phyloP scores from a whole-genome alignment of 2,113 vertebrate genomes.

The Hippotragus niger region DNA sequence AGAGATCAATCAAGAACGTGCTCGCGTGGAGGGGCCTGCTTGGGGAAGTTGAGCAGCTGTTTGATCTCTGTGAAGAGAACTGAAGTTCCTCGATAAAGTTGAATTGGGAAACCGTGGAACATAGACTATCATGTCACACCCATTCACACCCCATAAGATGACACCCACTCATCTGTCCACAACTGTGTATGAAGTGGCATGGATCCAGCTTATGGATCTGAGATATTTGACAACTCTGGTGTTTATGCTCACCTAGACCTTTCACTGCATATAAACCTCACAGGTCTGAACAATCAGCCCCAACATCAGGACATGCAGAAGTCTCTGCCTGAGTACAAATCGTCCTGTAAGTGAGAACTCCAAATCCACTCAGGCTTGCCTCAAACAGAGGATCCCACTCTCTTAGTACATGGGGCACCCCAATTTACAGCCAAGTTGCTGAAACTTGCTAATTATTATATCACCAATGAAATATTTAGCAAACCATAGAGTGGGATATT shows the following conservation, averaged over 20 bases:
- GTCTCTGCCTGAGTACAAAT: rapidly evolving
- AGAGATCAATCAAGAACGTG: not conserved
- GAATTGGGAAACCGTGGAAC: not conserved
- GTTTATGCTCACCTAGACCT: too few relatives aligned
- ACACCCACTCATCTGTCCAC: not conserved
- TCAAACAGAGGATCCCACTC: not conserved
- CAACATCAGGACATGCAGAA: rapidly evolving
- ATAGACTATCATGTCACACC: rapidly evolving
- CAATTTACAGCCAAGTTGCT: conserved; percentile 31
- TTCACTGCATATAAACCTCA: rapidly evolving
- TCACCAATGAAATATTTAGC: conserved; percentile 58
- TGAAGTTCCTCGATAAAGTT: not conserved
- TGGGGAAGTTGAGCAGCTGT: not conserved
- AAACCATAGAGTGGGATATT: conserved; percentile 55
- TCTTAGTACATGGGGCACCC: not conserved
- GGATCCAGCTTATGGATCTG: rapidly evolving
- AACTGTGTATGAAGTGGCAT: too few relatives aligned
- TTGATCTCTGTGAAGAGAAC: not conserved
- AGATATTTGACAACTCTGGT: rapidly evolving
- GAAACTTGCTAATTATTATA: conserved; percentile 27
- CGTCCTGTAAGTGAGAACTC: rapidly evolving
- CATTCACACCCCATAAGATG: not conserved
- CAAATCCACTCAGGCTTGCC: not conserved
- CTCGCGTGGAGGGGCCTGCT: not conserved
- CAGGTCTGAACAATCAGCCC: not conserved